These are phyloP conservation scores for Anas georgica DNA, from an alignment of 2,797 vertebrate species.

Conservation along the genomic window DNA sequence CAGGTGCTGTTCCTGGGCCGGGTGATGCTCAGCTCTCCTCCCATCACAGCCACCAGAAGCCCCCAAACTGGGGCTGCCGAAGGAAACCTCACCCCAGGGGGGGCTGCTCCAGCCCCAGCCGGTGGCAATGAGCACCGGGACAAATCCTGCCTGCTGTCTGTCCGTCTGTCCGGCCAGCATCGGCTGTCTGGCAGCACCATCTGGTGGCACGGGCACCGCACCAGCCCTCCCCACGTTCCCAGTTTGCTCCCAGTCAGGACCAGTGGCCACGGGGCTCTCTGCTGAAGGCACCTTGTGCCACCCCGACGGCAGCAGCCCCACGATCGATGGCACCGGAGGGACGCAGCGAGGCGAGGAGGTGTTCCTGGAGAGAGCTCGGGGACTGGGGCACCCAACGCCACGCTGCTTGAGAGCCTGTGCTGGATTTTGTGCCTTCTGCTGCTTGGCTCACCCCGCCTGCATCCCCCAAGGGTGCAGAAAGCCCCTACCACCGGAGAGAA, in stretches of 20 bases:
- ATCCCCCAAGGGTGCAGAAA: background rate
- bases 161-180: background rate
- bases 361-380: no score
- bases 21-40: background rate
- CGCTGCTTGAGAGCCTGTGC: no score
- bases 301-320: background rate
- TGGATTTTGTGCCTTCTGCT: no score
- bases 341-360: no score
- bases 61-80: accelerated
- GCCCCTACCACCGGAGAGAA: accelerated
- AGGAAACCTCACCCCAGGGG: no score
- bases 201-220: background rate
- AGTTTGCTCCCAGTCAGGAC: background rate
- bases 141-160: no score
- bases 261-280: background rate
- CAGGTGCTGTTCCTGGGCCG: accelerated
- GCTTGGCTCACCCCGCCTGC: background rate
- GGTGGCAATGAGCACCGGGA: no score
- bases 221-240: background rate
- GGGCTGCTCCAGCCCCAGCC: no score
- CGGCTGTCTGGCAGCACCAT: constrained; percentile 23
- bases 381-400: no score
- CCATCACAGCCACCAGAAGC: background rate
- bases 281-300: background rate
- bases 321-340: no score